phyloP scores from a whole-genome alignment of 2,888 invertebrate genomes.

The Acronicta alni region DNA sequence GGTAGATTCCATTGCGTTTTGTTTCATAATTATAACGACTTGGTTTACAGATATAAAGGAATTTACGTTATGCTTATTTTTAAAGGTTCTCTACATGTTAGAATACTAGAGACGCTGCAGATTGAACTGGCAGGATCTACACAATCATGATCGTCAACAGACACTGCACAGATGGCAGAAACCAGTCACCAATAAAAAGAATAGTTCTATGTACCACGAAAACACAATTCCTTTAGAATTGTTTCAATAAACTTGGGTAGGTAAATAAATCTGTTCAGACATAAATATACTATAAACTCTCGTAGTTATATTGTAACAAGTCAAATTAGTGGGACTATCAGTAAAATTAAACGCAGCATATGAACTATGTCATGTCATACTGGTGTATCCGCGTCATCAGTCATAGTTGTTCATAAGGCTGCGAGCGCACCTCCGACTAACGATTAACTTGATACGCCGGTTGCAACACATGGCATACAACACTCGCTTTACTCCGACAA shows the following conservation, averaged over 20 bases:
- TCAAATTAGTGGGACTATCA: conserved; percentile 30
- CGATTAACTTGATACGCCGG: conserved; percentile 53
- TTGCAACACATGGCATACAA: conserved; percentile 54
- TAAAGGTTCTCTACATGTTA: too few relatives aligned
- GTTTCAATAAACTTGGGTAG: neutral
- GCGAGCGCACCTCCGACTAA: conserved; percentile 37
- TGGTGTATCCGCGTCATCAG: conserved; percentile 45
- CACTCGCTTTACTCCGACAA: conserved; percentile 43
- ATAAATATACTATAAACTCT: neutral
- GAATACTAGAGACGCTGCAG: too few relatives aligned
- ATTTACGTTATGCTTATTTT: neutral
- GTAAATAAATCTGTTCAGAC: neutral
- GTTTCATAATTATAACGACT: conserved; percentile 7
- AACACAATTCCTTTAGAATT: too few relatives aligned
- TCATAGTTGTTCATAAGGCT: conserved; percentile 31
- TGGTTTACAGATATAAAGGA: conserved; percentile 17
- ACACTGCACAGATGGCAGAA: neutral
- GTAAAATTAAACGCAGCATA: conserved; percentile 18
- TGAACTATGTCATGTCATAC: conserved; percentile 38
- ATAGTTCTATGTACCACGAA: too few relatives aligned
- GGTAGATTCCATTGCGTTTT: conserved; percentile 4
- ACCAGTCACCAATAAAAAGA: neutral
- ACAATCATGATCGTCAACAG: neutral
- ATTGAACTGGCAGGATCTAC: neutral
- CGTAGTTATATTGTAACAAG: conserved; percentile 14